Conservation (phyloP, 2,888 invertebrate species). For the Chrysotoxum bicinctum region DNA sequence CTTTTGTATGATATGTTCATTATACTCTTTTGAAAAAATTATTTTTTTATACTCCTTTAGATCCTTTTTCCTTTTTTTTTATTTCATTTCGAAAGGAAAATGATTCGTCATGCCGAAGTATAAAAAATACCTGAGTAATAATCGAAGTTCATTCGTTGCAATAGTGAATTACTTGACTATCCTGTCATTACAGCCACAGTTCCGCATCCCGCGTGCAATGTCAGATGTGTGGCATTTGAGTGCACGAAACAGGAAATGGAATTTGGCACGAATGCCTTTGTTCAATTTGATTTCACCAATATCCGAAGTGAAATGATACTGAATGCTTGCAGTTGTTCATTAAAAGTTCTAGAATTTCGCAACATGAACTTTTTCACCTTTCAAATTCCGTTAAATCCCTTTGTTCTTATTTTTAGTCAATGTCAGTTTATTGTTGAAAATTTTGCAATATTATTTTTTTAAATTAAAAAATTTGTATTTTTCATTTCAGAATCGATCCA, state of each 20-base stretch:
- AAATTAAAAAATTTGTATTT: neutral
- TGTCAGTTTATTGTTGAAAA: too few species aligned
- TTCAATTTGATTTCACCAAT: conserved; percentile 3
- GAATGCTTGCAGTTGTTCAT: neutral
- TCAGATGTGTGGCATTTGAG: neutral
- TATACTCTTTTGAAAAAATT: neutral
- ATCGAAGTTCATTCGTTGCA: conserved; percentile 4
- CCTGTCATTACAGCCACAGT: neutral
- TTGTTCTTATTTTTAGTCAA: neutral
- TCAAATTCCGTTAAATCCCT: neutral
- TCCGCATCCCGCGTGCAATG: neutral
- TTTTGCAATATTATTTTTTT: too few species aligned
- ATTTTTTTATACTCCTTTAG: too few species aligned
- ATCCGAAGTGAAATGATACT: neutral
- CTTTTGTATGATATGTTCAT: neutral
- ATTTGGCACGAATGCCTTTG: conserved; percentile 22
- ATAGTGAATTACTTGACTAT: neutral
- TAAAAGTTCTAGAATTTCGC: neutral
- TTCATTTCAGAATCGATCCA: neutral
- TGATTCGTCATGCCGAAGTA: neutral
- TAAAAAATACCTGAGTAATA: neutral
- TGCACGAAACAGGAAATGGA: neutral
- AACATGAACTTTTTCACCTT: neutral
- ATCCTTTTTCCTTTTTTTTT: neutral
- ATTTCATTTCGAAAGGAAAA: neutral